Conservation (phyloP, 2,888 invertebrate species). For the Sesia apiformis region DNA sequence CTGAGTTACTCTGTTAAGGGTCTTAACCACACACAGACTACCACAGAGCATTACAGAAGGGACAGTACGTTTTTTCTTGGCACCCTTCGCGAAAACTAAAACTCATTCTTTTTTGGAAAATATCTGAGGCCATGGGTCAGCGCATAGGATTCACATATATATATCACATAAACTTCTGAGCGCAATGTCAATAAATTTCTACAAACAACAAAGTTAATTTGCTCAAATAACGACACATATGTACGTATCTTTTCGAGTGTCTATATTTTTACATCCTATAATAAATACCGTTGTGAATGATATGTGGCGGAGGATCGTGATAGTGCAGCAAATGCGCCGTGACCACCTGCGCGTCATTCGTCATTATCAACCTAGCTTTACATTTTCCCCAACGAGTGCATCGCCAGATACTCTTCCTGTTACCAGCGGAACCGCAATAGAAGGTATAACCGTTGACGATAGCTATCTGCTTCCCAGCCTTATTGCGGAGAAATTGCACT, state of each 20-base stretch:
- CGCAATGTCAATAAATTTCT: too few species aligned
- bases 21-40: too few species aligned
- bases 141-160: too few species aligned
- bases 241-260: background rate
- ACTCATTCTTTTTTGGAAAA: too few species aligned
- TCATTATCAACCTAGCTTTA: conserved; percentile 12
- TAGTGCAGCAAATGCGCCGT: conserved; percentile 5
- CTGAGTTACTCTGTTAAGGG: too few species aligned
- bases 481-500: conserved; percentile 15
- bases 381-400: conserved; percentile 16
- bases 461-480: conserved; percentile 12
- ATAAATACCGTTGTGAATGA: conserved; percentile 4
- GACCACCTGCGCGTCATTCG: conserved; percentile 7
- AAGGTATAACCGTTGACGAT: conserved; percentile 19
- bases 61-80: too few species aligned
- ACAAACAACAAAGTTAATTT: too few species aligned
- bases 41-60: too few species aligned
- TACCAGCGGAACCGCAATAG: conserved; percentile 10
- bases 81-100: too few species aligned
- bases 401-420: conserved; percentile 16
- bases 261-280: background rate
- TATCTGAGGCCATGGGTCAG: too few species aligned
- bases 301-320: conserved; percentile 3
- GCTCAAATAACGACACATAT: too few species aligned
- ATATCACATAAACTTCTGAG: too few species aligned